Percentiles rank a stretch among this genome's conserved stretches.
Conservation (phyloP, 2,113 vertebrate species). For the Gnathonemus echidnorhynchus region DNA sequence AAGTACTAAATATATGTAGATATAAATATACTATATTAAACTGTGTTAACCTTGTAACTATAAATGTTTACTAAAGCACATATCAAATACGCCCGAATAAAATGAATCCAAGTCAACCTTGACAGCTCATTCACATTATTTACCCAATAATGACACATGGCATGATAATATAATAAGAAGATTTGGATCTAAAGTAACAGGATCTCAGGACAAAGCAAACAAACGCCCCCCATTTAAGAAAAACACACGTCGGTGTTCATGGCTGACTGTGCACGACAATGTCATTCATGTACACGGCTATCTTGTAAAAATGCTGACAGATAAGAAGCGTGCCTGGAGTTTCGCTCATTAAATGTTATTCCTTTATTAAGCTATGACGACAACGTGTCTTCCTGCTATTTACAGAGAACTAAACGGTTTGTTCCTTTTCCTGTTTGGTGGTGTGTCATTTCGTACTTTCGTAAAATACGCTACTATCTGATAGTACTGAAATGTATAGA, state of each 20-base stretch:
- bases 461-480: neutral
- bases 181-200: neutral
- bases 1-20: neutral
- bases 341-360: neutral
- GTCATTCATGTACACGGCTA: neutral
- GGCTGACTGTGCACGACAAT: neutral
- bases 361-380: neutral
- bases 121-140: neutral
- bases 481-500: neutral
- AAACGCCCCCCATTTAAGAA: conserved; percentile 13
- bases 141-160: neutral
- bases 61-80: neutral
- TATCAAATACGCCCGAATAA: neutral
- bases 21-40: neutral
- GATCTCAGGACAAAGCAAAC: conserved; percentile 11
- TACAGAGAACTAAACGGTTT: neutral
- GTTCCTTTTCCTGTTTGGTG: neutral
- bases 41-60: neutral
- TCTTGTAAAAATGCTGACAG: neutral
- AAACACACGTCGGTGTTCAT: neutral
- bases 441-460: neutral
- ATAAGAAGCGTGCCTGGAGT: neutral
- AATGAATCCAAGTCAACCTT: neutral
- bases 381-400: neutral
- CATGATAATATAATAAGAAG: neutral